phyloP scores from a whole-genome alignment of 2,113 vertebrate genomes.

The Paradoxurus hermaphroditus region DNA sequence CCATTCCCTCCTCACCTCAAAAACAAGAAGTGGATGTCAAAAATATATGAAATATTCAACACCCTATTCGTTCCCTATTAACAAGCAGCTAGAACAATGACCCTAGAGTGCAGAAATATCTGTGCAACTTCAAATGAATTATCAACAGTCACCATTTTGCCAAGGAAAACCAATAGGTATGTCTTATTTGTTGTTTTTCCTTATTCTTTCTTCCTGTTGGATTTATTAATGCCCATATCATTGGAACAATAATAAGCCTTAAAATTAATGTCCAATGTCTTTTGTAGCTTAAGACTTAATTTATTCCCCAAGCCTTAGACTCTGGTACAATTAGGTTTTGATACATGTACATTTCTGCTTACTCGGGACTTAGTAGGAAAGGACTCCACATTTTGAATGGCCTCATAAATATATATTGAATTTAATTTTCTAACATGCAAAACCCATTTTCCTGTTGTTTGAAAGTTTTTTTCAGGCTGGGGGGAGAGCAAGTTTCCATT shows the following conservation, averaged over 20 bases:
- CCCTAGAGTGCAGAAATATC: constrained; percentile 34
- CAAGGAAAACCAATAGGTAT: constrained; percentile 58
- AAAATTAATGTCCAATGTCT: constrained; percentile 78
- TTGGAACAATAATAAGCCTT: constrained; percentile 74
- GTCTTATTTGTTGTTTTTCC: not conserved
- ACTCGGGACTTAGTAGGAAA: constrained; percentile 77
- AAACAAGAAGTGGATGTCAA: constrained; percentile 46
- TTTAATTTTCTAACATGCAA: constrained; percentile 85
- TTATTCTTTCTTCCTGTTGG: constrained; percentile 59
- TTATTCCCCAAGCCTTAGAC: constrained; percentile 77
- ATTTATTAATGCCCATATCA: constrained; percentile 76
- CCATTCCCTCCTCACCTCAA: not conserved
- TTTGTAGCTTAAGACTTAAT: constrained; percentile 78
- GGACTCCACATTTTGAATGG: constrained; percentile 80
- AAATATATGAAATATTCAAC: constrained; percentile 67
- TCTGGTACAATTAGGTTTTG: constrained; percentile 81
- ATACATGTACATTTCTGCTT: constrained; percentile 83
- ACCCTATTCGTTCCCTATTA: constrained; percentile 37
- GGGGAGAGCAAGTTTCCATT: constrained; percentile 73
- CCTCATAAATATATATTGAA: constrained; percentile 90
- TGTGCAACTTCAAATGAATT: constrained; percentile 52
- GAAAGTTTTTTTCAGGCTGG: constrained; percentile 66
- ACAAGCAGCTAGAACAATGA: constrained; percentile 40
- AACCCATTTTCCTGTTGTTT: constrained; percentile 82
- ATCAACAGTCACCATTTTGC: constrained; percentile 58